Base-by-base conservation (phyloP, 2,888 invertebrate genomes). In the Apamea anceps region DNA sequence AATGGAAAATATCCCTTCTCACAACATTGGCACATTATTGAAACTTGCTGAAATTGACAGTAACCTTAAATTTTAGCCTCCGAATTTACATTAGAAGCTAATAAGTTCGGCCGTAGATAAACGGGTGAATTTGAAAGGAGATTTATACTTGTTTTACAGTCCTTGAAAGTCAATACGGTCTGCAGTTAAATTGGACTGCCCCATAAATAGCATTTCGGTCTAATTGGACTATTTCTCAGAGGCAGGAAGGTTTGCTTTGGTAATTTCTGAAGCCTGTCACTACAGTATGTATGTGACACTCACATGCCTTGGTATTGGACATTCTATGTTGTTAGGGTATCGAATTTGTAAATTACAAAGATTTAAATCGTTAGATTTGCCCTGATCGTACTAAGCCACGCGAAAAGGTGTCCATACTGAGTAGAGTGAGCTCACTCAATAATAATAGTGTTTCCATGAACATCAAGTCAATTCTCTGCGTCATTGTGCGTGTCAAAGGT, bases 1-100 rank as follows among this genome's bases (percentile, higher is more conserved):
- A 84, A 81, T 84, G 81, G 76, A 72, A 81, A 83, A 67, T 66
- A 80, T 85, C 87, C 88, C 82, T 86, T 80, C 71, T 88, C 85
- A 80, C 68, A 77, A 78, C 45, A 72, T 83, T 72, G 74, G 42
- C 80, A 85, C 81, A 75, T 88, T 90, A 90, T 85, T 81, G 82
- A 82, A 85, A 85, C 73, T 77, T 62, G 25, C 78, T 78, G 70
- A 42, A 81, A 82, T 80, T 81, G 88, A 82, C 86, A 77, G 75
- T 28, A 77, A 57, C 80, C 78, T 79, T 70, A 81, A 68, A 86
- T 81, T 71, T 84, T 82, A 48, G 63, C 68, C 13, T 51, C 68
- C 37, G 21, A 63, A 82, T 85, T 82, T 74, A 57, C 74, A 75
- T 88, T 79, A 75, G 60, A 37, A 77, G 63, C 57, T 79, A 71